These are phyloP conservation scores for Vimba vimba DNA, from an alignment of 2,113 vertebrate species.

Conservation along the genomic window DNA sequence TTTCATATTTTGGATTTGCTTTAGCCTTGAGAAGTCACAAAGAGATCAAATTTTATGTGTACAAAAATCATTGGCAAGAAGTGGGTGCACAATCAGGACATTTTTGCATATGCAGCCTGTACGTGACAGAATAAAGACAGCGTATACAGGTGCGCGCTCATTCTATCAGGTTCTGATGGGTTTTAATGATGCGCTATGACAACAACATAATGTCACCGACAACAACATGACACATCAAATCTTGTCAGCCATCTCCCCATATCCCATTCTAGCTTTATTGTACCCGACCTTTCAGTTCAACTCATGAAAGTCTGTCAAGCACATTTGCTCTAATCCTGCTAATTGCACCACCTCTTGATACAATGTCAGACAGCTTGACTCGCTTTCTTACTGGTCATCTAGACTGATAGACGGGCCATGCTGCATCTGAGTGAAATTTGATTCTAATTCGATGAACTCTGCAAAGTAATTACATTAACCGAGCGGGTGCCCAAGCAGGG, in stretches of 20 bases:
- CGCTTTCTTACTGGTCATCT: not conserved
- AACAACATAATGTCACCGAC: not conserved
- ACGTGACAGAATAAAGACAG: not conserved
- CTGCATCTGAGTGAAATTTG: conserved; percentile 28
- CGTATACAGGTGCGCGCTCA: not conserved
- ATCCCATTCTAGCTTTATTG: not conserved
- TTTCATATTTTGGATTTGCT: not conserved
- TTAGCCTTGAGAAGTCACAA: not conserved
- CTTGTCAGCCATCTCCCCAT: not conserved
- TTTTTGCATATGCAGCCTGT: not conserved
- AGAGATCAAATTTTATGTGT: not conserved
- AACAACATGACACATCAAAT: not conserved
- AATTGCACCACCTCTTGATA: conserved; percentile 8
- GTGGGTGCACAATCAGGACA: not conserved
- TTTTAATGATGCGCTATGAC: not conserved
- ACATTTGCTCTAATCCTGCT: conserved; percentile 20
- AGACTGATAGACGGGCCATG: not conserved
- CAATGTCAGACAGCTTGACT: conserved; percentile 33
- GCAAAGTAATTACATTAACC: conserved; percentile 29
- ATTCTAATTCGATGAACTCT: conserved; percentile 35
- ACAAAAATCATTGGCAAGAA: not conserved
- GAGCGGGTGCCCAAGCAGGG: conserved; percentile 8
- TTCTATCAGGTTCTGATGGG: not conserved
- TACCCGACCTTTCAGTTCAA: conserved; percentile 3
- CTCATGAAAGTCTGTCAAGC: conserved; percentile 2